Percentiles rank a stretch among this genome's conserved stretches.
Evolutionary conservation across 2,888 invertebrate genomes (phyloP).

Genomic region (Petrophora chlorosata): DNA sequence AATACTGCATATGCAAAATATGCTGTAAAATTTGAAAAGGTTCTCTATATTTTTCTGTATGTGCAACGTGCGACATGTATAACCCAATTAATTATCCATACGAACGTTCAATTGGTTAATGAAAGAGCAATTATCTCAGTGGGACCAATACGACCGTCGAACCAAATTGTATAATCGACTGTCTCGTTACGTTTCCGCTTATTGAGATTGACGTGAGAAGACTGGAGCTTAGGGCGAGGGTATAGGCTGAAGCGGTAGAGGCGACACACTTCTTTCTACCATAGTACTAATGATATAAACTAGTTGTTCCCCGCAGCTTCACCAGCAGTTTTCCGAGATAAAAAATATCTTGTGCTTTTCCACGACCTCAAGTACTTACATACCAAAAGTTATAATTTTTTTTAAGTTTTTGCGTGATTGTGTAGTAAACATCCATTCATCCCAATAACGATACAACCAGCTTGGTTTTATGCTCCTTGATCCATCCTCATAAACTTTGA

Average conservation of each 20-base stretch:
- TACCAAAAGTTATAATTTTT: too few species aligned
- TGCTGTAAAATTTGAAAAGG: too few species aligned
- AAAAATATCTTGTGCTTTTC: too few species aligned
- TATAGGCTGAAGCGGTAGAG: not conserved
- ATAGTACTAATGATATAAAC: not conserved
- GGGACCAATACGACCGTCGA: constrained; percentile 46
- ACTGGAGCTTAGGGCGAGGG: constrained; percentile 27
- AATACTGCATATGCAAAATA: too few species aligned
- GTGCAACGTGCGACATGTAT: constrained; percentile 17
- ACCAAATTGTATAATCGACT: constrained; percentile 62
- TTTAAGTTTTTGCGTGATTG: too few species aligned
- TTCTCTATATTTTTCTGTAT: not conserved
- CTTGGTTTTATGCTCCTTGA: too few species aligned
- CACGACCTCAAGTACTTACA: too few species aligned
- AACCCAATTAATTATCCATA: constrained; percentile 46
- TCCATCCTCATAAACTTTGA: too few species aligned
- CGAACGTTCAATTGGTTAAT: constrained; percentile 68
- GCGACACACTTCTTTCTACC: not conserved
- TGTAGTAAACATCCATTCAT: too few species aligned
- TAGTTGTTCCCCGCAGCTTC: too few species aligned
- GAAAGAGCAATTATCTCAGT: constrained; percentile 68
- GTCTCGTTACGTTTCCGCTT: constrained; percentile 61
- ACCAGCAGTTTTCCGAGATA: too few species aligned
- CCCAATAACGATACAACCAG: too few species aligned
- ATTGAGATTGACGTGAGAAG: constrained; percentile 79